Evolutionary conservation across 2,888 invertebrate species (phyloP), one percentile per base, ranked within the genome.

Genomic region (Notocelia uddmanniana): DNA sequence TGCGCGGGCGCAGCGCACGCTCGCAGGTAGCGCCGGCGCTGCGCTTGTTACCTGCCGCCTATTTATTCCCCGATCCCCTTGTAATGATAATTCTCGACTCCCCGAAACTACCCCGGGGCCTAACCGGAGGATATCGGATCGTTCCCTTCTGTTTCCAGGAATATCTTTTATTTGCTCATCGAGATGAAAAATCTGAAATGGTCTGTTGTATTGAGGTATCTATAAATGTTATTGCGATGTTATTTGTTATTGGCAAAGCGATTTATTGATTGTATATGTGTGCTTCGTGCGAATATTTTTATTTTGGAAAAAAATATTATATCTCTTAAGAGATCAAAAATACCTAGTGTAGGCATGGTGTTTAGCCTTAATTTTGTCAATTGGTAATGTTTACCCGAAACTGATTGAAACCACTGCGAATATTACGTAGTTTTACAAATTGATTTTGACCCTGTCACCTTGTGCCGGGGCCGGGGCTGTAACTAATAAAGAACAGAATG

Each of bases 21-120:
- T 48, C 76, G 83, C 89, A 90, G 89, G 89, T 89, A 90, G 89
- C 89, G 91, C 91, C 90, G 90, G 88, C 88, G 87, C 87, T 74
- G 76, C 77, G 75, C 69, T 54, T 18, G 71, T 52, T 52, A 60
- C 73, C 75, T 86, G 86, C 87, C 85, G 86, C 86, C 87, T 82
- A 83, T 77, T 66, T 73, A 76, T 54, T 66, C 50, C 55, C 62
- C 68, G 67, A 54, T 60, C 31, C 31, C 68, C 72, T 69, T 68
- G 68, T 73, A 67, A 62, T 69, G 66, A 58, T 68, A 45, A 55
- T 68, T 67, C 62, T 34, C 19, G 59, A 41, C 19, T 52, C 19
- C 52, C 64, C 34, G 52, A 52, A 71, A 67, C 52, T 60, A 67
- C 67, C 66, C 64, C 37, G 23, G 45, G 54, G 37, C 50, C 57